Evolutionary conservation across 2,888 invertebrate genomes (phyloP).

Genomic region (Amphipoea lucens): DNA sequence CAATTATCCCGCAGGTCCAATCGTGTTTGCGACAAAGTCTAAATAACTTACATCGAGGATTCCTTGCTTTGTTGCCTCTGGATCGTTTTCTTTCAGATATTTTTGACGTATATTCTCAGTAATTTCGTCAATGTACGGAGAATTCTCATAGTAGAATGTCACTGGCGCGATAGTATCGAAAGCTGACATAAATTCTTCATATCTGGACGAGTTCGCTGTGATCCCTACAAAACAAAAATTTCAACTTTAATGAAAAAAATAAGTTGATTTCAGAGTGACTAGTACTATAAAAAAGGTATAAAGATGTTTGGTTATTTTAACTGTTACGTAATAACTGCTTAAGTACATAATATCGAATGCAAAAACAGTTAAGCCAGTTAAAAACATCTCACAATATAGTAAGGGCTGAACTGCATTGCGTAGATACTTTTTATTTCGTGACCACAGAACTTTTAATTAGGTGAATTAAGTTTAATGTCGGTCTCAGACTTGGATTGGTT

Average conservation of each 20-base stretch:
- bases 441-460: not conserved
- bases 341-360: not conserved
- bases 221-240: conserved; percentile 81
- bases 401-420: not conserved
- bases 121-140: conserved; percentile 84
- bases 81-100: conserved; percentile 89
- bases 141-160: conserved; percentile 91
- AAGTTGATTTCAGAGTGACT: no score
- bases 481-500: not conserved
- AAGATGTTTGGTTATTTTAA: not conserved
- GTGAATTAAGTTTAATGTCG: not conserved
- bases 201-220: conserved; percentile 83
- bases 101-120: conserved; percentile 88
- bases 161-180: conserved; percentile 91
- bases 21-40: not conserved
- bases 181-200: conserved; percentile 88
- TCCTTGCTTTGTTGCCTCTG: conserved; percentile 84
- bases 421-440: not conserved
- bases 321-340: not conserved
- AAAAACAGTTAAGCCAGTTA: not conserved
- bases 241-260: no score
- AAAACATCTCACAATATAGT: not conserved
- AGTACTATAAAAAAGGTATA: no score
- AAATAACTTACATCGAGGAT: conserved; percentile 90
- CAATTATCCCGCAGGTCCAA: no score